A percentile compares a stretch with the other conserved stretches of the same genome.
These are phyloP conservation scores for Coleophora deauratella DNA, from an alignment of 2,888 invertebrate species.

Conservation along the genomic window DNA sequence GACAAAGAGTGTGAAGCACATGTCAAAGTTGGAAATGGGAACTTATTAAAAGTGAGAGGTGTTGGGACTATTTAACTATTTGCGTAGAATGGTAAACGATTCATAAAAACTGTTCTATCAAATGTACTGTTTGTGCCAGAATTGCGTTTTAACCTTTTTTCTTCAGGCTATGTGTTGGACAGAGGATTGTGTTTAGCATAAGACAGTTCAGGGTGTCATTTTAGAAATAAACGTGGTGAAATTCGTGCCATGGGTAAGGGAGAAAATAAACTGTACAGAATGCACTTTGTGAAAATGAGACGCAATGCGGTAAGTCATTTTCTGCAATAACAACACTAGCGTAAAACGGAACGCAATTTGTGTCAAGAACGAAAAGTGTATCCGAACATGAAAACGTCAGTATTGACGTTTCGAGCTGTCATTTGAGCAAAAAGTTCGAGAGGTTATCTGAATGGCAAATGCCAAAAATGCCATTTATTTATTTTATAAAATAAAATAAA, in stretches of 20 bases:
- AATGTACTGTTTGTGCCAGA: constrained; percentile 21
- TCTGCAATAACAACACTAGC: constrained; percentile 5
- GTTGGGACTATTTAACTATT: constrained; percentile 17
- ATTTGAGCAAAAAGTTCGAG: too few relatives aligned
- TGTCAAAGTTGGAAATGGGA: constrained; percentile 18
- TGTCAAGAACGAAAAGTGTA: not conserved
- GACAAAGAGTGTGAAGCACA: constrained; percentile 5
- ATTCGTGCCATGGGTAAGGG: constrained; percentile 17
- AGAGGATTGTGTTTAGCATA: constrained; percentile 19
- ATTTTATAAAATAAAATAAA: too few relatives aligned
- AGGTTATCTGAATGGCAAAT: constrained; percentile 11
- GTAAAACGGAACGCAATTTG: constrained; percentile 1
- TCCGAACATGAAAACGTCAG: too few relatives aligned
- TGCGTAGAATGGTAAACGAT: constrained; percentile 16
- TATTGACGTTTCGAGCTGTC: too few relatives aligned
- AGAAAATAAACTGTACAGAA: too few relatives aligned
- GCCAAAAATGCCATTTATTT: too few relatives aligned
- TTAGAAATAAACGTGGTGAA: constrained; percentile 12
- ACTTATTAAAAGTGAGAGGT: constrained; percentile 11
- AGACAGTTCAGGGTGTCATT: constrained; percentile 14
- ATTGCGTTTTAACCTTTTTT: constrained; percentile 18
- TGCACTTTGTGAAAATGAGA: too few relatives aligned
- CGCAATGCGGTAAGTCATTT: constrained; percentile 10
- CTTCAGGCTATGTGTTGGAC: constrained; percentile 14
- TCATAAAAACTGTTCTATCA: constrained; percentile 19